Base-by-base conservation (phyloP, 2,888 invertebrate genomes). In the Ichneumoninae sp. region DNA sequence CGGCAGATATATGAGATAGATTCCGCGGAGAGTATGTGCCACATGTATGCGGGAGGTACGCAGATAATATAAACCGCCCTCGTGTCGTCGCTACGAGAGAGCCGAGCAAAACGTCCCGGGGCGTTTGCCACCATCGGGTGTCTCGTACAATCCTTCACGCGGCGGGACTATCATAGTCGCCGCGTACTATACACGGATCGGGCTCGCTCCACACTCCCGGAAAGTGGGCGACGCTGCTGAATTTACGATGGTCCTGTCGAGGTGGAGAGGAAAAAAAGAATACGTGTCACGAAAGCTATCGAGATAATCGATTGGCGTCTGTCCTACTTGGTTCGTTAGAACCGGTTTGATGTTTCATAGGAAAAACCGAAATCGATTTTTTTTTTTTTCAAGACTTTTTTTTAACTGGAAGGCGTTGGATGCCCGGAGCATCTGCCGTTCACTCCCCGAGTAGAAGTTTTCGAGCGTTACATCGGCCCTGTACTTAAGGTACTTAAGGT, bases 11-110 rank as follows among this genome's bases (percentile, higher is more conserved):
- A 76, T 47, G 26, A 19, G 60, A 36, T 52, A 66, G n/a, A 65
- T 65, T 19, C 13, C 10, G 7, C 16, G 10, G 16, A 30, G 30
- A 30, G 30, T 16, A 63, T 33, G 6, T 63, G 63, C 6, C 26
- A 16, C 33, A 30, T 63, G 33, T 63, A 63, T 33, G 63, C 63
- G 63, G 63, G 63, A 63, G 30, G 52, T 22, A 66, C 19, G 36
- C 30, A 30, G 75, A 60, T 74, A 47, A 74, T 74, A 74, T 74
- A 74, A 74, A 47, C 74, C 60, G 22, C 63, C 63, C 74, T 57
- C 40, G 22, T 36, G 71, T 26, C 57, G 47, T 52, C 70, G 52
- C 40, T 30, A 71, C 57, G 40, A n/a, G 57, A 19, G 66, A 47
- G 19, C 54, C 26, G 36, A 40, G 68, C 66, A 68, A 68, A 76